Evolutionary conservation across 2,797 vertebrate genomes (phyloP).

Genomic region (Poeciliopsis presidionis): DNA sequence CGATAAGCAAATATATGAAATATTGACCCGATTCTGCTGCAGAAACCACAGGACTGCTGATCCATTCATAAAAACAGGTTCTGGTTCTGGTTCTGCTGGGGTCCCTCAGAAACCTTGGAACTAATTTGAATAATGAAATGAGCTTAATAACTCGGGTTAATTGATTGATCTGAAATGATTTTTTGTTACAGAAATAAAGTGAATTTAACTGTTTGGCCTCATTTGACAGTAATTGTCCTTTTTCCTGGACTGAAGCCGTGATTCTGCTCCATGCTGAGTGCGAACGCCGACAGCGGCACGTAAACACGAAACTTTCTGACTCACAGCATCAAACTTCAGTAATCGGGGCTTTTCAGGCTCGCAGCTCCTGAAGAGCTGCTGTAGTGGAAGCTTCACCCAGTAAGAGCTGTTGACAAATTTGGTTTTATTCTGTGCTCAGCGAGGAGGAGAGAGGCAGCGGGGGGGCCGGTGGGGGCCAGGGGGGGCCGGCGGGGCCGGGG

Average conservation of each 20-base stretch:
- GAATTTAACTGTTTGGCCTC: no score
- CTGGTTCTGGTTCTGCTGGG: no score
- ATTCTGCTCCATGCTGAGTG: slow-evolving; percentile 43
- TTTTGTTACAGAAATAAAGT: no score
- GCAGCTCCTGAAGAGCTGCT: slow-evolving; percentile 56
- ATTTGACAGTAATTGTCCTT: no score
- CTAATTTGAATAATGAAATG: no score
- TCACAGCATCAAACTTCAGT: slow-evolving; percentile 33
- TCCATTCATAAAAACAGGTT: neutral
- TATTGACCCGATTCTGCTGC: slow-evolving; percentile 54
- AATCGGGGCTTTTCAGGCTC: slow-evolving; percentile 58
- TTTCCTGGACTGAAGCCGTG: neutral
- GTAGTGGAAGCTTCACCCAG: slow-evolving; percentile 34
- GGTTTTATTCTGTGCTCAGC: slow-evolving; percentile 61
- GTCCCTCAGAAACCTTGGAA: no score
- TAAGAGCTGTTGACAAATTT: slow-evolving; percentile 72
- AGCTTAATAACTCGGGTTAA: no score
- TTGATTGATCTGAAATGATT: no score
- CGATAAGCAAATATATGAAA: slow-evolving; percentile 10
- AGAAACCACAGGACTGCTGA: slow-evolving; percentile 41
- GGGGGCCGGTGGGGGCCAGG: no score
- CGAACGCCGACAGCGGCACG: slow-evolving; percentile 34
- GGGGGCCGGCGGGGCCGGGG: no score
- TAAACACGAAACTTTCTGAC: slow-evolving; percentile 22
- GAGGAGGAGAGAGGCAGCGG: slow-evolving; percentile 3